Evolutionary conservation across 1,140 invertebrate genomes (phyloP), one percentile per base, ranked within the genome.

Genomic region (Rhopalosiphum maidis): DNA sequence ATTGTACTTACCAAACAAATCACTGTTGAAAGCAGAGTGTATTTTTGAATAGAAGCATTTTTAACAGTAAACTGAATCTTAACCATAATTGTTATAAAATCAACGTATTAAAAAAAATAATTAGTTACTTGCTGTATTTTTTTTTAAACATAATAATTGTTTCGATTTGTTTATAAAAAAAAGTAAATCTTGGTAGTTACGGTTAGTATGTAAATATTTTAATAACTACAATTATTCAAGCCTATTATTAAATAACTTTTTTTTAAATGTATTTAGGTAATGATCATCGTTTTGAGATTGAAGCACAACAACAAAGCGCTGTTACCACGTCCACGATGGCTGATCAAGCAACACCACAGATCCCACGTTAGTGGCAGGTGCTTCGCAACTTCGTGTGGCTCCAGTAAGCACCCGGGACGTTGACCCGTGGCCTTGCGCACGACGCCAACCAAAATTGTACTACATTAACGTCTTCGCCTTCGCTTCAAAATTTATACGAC

Each of bases 11-110:
- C 60, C 15, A 77, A 2, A n/a, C 30, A 77, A 35, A n/a, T 15
- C 15, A n/a, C 60, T n/a, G 60, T 77, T 77, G n/a, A 7, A 18
- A 77, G 18, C 4, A 77, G 30, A 18, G 15, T 77, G n/a, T 77
- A 77, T 77, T 77, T 77, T 77, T 77, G 60, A 15, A 77, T 18
- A n/a, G n/a, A n/a, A 23, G 60, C 60, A 35, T 77, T 77, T n/a
- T 77, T 77, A 77, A 77, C 60, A 6, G 60, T n/a, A 77, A 77
- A 77, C 60, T 77, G 60, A 77, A 77, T 77, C 60, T 77, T 77
- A 15, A 77, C 60, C 60, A 77, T 77, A n/a, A 77, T 77, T 77
- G 15, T 18, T n/a, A 77, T 77, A 77, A 77, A 77, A 35, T 77
- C 18, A n/a, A n/a, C 30, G 30, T 35, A 77, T n/a, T 77, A n/a